Evolutionary conservation across 2,888 invertebrate species (phyloP), one percentile per base, ranked within the genome.

Genomic region (Uloborus plumipes): DNA sequence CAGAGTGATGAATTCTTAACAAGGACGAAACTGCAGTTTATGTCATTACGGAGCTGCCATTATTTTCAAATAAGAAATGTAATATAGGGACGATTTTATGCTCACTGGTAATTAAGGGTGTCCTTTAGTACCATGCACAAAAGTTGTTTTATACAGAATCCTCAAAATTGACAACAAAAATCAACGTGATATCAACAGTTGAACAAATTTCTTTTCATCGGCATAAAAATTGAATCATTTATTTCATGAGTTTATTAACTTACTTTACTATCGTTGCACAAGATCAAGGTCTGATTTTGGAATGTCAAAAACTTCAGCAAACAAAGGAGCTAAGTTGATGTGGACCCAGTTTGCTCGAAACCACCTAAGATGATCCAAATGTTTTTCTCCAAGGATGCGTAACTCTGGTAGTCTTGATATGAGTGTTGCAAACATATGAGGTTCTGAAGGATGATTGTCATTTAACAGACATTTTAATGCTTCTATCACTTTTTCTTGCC

Each of bases 301-400:
- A 90, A 98, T 97, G 92, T 98, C 98, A 90, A 97, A 98, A 87
- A 98, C 96, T 90, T 98, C 98, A 53, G 97, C 94, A 90, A 97
- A 98, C 74, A 98, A 92, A 3, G 97, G 96, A 67, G 98, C 97
- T 87, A 98, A 92, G 82, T 88, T 88, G 84, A 94, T 92, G 83
- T 93, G 92, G 20, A 87, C 87, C 97, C 97, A 97, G 87, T 93
- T 92, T 31, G 86, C 73, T 86, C 97, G 93, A 90, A 96, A 96
- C 97, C 97, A 98, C 89, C 93, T 93, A 87, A 98, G 91, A 87
- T 95, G 93, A 86, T 94, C 93, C 86, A 93, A 92, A 90, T 98
- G 97, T 86, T 94, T 93, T 61, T 91, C 91, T 51, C 97, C 96
- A 72, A 98, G 91, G 49, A 93, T 92, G 81, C 94, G 92, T 85